Percentiles rank a stretch among this genome's conserved stretches.
Conservation (phyloP, 2,888 invertebrate species). For the Conomelus anceps region DNA sequence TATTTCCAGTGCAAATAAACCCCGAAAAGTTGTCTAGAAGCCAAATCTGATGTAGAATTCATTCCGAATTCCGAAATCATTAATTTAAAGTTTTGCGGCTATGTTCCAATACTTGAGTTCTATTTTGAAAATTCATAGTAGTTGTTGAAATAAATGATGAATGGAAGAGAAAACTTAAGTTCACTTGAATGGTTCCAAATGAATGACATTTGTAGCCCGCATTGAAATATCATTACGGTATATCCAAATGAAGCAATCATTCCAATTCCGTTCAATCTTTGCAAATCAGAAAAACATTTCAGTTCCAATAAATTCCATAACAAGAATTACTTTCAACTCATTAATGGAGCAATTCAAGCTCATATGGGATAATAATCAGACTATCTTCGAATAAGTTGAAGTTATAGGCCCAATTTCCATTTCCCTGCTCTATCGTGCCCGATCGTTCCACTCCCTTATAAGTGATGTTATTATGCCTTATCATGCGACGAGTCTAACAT, state of each 20-base stretch:
- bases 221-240: neutral
- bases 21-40: too few relatives aligned
- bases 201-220: neutral
- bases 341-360: neutral
- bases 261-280: neutral
- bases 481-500: neutral
- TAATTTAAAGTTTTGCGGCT: too few relatives aligned
- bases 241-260: neutral
- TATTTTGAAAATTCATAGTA: too few relatives aligned
- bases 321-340: neutral
- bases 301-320: neutral
- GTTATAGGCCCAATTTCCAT: neutral
- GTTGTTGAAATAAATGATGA: too few relatives aligned
- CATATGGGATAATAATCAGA: neutral
- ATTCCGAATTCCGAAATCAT: too few relatives aligned
- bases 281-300: neutral
- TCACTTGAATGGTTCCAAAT: neutral
- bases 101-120: too few relatives aligned
- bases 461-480: neutral
- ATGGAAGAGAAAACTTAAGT: too few relatives aligned
- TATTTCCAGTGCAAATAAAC: too few relatives aligned
- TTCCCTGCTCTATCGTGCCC: neutral
- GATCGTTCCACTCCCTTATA: neutral
- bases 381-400: neutral
- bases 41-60: too few relatives aligned